Conservation (phyloP, 64 coral and sea anemone species). For the Actinia equina region DNA sequence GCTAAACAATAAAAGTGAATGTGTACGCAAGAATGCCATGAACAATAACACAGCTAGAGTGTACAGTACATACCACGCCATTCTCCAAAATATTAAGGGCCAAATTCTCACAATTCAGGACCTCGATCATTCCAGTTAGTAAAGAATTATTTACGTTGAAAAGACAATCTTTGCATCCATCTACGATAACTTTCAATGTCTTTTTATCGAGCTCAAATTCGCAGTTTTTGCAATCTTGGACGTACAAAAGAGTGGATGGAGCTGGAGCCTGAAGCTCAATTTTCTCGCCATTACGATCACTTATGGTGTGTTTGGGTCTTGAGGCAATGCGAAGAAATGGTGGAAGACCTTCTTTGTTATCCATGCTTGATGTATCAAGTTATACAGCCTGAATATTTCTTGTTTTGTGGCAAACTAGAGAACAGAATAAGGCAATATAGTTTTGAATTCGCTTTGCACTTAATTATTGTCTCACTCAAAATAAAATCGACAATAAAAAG, state of each 20-base stretch:
- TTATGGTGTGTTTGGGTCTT: slow-evolving; percentile 48
- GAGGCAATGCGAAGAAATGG: slow-evolving; percentile 35
- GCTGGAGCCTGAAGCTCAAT: slow-evolving; percentile 14
- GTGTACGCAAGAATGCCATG: too few species aligned
- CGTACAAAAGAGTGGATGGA: slow-evolving; percentile 25
- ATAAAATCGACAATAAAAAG: too few species aligned
- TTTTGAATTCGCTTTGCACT: background rate
- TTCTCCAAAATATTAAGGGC: slow-evolving; percentile 36
- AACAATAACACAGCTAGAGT: background rate
- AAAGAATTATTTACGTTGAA: slow-evolving; percentile 37
- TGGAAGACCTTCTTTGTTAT: slow-evolving; percentile 2
- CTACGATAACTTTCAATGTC: slow-evolving; percentile 32
- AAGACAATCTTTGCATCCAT: slow-evolving; percentile 41
- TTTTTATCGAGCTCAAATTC: slow-evolving; percentile 32
- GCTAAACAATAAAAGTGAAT: too few species aligned
- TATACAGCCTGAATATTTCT: background rate
- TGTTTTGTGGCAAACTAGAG: background rate
- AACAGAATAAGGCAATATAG: background rate
- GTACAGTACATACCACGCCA: slow-evolving; percentile 16
- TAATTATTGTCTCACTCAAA: background rate
- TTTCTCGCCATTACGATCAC: slow-evolving; percentile 24
- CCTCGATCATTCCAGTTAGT: slow-evolving; percentile 37
- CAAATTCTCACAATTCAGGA: slow-evolving; percentile 45
- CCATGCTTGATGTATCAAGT: slow-evolving; percentile 4
- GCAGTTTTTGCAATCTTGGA: slow-evolving; percentile 54